phyloP scores from a whole-genome alignment of 2,113 vertebrate genomes.

The Pleuronectes platessa region DNA sequence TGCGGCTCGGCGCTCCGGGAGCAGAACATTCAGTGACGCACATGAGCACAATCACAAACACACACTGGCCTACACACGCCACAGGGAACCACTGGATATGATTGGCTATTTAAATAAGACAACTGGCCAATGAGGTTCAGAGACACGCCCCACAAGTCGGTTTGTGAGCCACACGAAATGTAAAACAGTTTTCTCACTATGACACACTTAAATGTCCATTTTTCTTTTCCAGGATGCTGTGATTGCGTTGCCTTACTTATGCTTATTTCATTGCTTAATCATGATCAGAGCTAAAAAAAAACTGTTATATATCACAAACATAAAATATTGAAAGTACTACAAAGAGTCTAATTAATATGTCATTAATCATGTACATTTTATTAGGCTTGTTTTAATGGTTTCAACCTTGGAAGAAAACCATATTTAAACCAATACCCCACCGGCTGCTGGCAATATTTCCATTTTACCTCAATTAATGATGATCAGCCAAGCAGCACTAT shows the following conservation, averaged over 20 bases:
- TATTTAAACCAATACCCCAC: too few species aligned
- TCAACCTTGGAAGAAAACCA: background rate
- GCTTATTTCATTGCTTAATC: too few species aligned
- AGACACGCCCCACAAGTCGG: too few species aligned
- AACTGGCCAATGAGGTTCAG: too few species aligned
- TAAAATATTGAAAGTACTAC: background rate
- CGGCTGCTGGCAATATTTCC: background rate
- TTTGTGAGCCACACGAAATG: too few species aligned
- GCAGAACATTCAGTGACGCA: background rate
- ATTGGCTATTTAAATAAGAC: too few species aligned
- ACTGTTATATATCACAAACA: background rate
- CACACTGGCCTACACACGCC: background rate
- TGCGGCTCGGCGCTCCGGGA: background rate
- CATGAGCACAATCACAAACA: background rate
- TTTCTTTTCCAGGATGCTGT: too few species aligned
- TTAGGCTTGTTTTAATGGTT: background rate
- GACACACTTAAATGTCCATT: too few species aligned
- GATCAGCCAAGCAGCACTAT: background rate
- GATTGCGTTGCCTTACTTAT: too few species aligned
- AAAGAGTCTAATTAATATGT: background rate
- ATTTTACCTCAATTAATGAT: background rate
- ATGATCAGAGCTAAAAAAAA: background rate
- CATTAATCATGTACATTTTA: background rate
- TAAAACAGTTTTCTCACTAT: too few species aligned
- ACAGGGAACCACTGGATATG: too few species aligned